Base-by-base conservation (phyloP, 2,113 vertebrate genomes). In the Ia io region DNA sequence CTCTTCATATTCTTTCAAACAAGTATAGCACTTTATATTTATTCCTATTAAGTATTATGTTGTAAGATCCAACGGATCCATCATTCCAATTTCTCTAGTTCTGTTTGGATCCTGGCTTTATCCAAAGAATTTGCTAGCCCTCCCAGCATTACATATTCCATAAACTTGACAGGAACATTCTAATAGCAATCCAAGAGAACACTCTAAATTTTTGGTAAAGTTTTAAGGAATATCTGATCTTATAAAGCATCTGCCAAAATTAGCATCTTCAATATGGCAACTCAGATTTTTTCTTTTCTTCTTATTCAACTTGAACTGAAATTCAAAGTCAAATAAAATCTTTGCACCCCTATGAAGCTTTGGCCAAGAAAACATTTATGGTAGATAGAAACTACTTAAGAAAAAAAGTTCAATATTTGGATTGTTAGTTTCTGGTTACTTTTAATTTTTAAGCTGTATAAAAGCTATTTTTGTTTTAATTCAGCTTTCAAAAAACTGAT, bases 381-480 rank as follows among this genome's bases (percentile, higher is more conserved):
- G 67, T n/a, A 20, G 8, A 47, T 3, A 30, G 11, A 13, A 77
- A 79, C 5, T 22, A 92, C 53, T 61, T 91, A 25, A 37, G 82
- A 73, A 92, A 92, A 90, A 92, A 94, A 73, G 18, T 56, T 11
- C 25, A 78, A 2, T 77, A 6, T 73, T 96, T 32, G 7, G 17
- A 51, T 59, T 89, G 73, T 88, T 95, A 69, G 73, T 42, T 96
- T 94, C 74, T 23, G 17, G 49, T 67, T 93, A 67, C 63, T 90
- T 91, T 92, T 69, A 76, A 94, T 69, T 82, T 95, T 96, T 71
- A 86, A 84, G 44, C 76, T 71, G n/a, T 51, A 73, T 83, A 91
- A 83, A 95, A 95, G 92, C 65, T 95, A 91, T 37, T 53, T 80
- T 91, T 93, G 49, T 88, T 59, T 85, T 94, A 97, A 96, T 95